These are phyloP conservation scores for Phoeniculus purpureus DNA, from an alignment of 2,797 vertebrate species.

Conservation along the genomic window DNA sequence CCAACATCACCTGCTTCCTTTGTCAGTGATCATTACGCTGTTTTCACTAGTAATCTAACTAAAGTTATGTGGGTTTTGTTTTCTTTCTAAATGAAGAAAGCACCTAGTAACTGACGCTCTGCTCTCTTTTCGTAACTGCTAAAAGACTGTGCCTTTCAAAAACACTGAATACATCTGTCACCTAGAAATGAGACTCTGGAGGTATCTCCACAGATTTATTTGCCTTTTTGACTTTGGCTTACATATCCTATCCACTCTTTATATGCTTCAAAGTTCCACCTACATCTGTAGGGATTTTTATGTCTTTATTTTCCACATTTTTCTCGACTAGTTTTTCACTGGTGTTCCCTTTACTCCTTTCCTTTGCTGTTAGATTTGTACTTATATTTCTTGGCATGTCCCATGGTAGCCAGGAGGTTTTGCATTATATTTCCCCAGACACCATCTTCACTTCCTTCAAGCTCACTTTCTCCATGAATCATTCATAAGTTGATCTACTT, in stretches of 20 bases:
- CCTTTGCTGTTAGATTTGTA: neutral
- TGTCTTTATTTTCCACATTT: neutral
- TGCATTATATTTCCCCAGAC: constrained; percentile 16
- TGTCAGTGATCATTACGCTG: neutral
- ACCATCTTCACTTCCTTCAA: constrained; percentile 18
- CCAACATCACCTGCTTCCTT: neutral
- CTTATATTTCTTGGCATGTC: neutral
- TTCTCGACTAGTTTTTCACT: neutral
- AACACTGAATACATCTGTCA: neutral
- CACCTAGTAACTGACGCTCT: neutral
- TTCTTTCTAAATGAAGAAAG: neutral
- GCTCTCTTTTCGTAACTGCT: neutral
- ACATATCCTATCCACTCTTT: neutral
- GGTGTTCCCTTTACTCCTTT: neutral
- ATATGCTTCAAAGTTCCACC: neutral
- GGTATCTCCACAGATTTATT: neutral
- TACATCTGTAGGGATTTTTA: neutral
- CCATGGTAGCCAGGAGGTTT: constrained; percentile 20
- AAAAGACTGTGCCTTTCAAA: neutral
- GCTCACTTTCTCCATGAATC: constrained; percentile 26
- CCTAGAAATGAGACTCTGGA: neutral
- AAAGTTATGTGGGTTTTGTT: neutral
- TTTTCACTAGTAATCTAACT: neutral
- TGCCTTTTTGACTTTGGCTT: neutral
- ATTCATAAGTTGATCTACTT: constrained; percentile 43